Evolutionary conservation across 2,888 invertebrate species (phyloP).

Genomic region (Parthenolecanium corni): DNA sequence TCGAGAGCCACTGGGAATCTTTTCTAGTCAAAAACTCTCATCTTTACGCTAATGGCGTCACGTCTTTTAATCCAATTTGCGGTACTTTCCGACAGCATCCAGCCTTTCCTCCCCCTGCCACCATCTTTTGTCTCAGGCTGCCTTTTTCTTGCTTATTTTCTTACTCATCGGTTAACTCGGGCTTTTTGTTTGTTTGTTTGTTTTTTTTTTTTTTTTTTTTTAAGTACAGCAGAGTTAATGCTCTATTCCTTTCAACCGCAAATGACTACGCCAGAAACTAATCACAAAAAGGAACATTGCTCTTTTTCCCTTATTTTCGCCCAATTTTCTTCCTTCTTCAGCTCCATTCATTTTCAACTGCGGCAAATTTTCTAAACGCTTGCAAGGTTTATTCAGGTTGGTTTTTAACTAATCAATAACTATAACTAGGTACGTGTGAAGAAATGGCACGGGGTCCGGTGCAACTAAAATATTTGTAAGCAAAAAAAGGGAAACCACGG

Average conservation of each 20-base stretch:
- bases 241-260: constrained; percentile 15
- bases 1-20: constrained; percentile 29
- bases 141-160: background rate
- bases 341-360: background rate
- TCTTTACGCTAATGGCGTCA: constrained; percentile 39
- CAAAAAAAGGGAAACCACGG: too few relatives aligned
- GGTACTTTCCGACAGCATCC: constrained; percentile 30
- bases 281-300: constrained; percentile 16
- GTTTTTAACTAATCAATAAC: too few relatives aligned
- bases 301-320: background rate
- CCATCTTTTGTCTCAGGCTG: background rate
- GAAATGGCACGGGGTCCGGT: too few relatives aligned
- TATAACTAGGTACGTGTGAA: too few relatives aligned
- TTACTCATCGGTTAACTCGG: too few relatives aligned
- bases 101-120: background rate
- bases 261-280: constrained; percentile 26
- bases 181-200: too few relatives aligned
- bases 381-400: too few relatives aligned
- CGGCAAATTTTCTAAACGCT: too few relatives aligned
- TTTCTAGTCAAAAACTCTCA: constrained; percentile 29
- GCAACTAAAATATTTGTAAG: too few relatives aligned
- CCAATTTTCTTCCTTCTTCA: background rate
- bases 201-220: too few relatives aligned
- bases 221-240: constrained; percentile 11
- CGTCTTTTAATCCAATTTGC: constrained; percentile 42